Base-by-base conservation (phyloP, 2,888 invertebrate species). In the Monopis laevigella region DNA sequence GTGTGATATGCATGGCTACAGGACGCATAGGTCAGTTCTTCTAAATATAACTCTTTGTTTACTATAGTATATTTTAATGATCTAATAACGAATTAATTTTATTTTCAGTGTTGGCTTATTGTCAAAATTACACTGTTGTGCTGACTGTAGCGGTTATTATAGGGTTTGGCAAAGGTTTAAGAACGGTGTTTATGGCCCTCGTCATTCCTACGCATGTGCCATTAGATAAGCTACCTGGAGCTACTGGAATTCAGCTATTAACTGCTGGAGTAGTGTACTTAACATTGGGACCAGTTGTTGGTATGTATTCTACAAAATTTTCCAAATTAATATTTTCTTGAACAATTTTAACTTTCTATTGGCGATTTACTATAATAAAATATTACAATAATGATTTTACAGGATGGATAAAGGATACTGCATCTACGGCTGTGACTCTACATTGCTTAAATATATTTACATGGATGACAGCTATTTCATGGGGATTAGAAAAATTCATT, bases 121-220 rank as follows among this genome's bases (percentile, higher is more conserved):
- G 84, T 19, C 83, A 84, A 47, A 75, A 80, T 8, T 87, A 83
- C 54, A 53, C 58, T 8, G 64, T 85, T 1, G 75, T 86, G 1
- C 56, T 89, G 16, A 47, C 78, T 11, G 83, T 87, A 10, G 86
- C 87, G 19, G 80, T 85, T 1, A 81, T 88, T 47, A 85, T 89
- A 46, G 90, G 90, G 0, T 82, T 86, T 43, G 88, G 88, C 13
- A 90, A 89, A 65, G 89, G 87, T 0, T 60, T 90, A 1, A 72
- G 89, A 42, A 89, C 89, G 3, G 87, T 90, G 4, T 89, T 89
- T 53, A 88, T 89, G 85, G 87, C 88, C 0, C 62, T 90, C 3
- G 88, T 89, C 8, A 88, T 90, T 51, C 89, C 89, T 2, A 84
- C 85, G 0, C 85, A 89, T 54, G 89, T 90, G 29, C 86, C 89